Evolutionary conservation across 2,888 invertebrate species (phyloP).

Genomic region (Agonopterix alstromeriana): DNA sequence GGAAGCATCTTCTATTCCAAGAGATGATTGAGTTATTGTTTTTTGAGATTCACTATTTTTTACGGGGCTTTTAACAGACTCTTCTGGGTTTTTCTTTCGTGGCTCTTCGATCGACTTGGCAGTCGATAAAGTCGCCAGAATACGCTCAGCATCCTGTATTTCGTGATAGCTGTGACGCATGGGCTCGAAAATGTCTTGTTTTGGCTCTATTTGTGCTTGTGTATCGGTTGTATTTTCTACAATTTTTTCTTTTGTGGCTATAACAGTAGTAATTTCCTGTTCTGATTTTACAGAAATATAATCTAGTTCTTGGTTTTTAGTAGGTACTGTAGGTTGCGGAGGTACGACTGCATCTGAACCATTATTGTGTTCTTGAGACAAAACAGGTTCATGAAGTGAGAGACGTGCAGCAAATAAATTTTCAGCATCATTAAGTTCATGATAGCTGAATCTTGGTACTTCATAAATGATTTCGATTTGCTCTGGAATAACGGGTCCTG

Average conservation of each 20-base stretch:
- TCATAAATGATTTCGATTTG: constrained; percentile 20
- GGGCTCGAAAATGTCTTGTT: too few species aligned
- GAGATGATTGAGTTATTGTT: too few species aligned
- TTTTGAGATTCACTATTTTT: too few species aligned
- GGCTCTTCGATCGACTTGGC: constrained; percentile 2
- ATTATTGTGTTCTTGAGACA: neutral
- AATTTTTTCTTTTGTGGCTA: neutral
- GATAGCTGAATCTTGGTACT: constrained; percentile 33
- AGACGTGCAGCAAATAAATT: constrained; percentile 20
- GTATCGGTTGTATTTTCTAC: neutral
- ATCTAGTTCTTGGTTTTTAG: too few species aligned
- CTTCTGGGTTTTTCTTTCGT: too few species aligned
- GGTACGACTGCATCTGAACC: neutral
- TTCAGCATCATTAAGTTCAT: constrained; percentile 44
- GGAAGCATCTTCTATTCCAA: neutral
- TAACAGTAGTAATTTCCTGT: neutral
- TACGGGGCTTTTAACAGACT: too few species aligned
- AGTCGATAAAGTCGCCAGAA: constrained; percentile 14
- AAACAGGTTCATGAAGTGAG: neutral
- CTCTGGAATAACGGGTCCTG: too few species aligned
- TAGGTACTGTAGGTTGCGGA: too few species aligned
- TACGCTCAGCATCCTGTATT: constrained; percentile 36
- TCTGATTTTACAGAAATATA: too few species aligned
- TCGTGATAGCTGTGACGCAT: constrained; percentile 32
- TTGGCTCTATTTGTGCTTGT: neutral